Percentiles rank a stretch among this genome's conserved stretches.
Evolutionary conservation across 2,888 invertebrate genomes (phyloP).

Genomic region (Sturmia bella): DNA sequence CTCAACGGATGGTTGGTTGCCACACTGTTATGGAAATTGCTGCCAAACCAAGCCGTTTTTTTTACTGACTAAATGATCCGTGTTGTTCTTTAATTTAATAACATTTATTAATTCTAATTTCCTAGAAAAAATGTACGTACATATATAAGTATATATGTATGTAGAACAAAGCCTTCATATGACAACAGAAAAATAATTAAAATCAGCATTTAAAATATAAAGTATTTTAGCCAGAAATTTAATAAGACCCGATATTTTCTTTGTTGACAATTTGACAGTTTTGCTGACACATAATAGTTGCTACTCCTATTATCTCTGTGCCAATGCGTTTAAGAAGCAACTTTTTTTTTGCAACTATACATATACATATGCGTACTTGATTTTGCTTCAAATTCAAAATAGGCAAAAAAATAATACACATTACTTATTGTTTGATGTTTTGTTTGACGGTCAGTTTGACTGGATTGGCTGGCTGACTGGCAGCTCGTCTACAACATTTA

Average conservation of each 20-base stretch:
- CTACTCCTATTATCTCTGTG: slow-evolving; percentile 3
- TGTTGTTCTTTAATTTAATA: no score
- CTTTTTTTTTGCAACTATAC: no score
- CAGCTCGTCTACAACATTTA: slow-evolving; percentile 18
- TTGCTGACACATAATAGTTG: slow-evolving; percentile 34
- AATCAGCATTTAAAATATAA: slow-evolving; percentile 37
- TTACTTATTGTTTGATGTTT: slow-evolving; percentile 5
- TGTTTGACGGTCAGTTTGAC: neutral
- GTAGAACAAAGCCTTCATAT: neutral
- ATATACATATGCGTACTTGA: no score
- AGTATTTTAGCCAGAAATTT: slow-evolving; percentile 22
- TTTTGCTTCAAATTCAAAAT: no score
- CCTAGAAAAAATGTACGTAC: no score
- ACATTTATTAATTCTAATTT: no score
- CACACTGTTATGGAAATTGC: no score
- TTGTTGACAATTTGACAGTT: slow-evolving; percentile 59
- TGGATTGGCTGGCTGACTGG: neutral
- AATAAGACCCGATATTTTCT: slow-evolving; percentile 21
- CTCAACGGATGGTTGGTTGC: no score
- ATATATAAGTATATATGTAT: neutral
- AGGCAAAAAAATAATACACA: no score
- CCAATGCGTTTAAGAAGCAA: no score
- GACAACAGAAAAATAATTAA: slow-evolving; percentile 56
- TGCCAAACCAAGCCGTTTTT: no score
- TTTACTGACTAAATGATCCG: no score